Evolutionary conservation across 2,113 vertebrate genomes (phyloP), one percentile per base, ranked within the genome.

Genomic region (Anolis carolinensis): DNA sequence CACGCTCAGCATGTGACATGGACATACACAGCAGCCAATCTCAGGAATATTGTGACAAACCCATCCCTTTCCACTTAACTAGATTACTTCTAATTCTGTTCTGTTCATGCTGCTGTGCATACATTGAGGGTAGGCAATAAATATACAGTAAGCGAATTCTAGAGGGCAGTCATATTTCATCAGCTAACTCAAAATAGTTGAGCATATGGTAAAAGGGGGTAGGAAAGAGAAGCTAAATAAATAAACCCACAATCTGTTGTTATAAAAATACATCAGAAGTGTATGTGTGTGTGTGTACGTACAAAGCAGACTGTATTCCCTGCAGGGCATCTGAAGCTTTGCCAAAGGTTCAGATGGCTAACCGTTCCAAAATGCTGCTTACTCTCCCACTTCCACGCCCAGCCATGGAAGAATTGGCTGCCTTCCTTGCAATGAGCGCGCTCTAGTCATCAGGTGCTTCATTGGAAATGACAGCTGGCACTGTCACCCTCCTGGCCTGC

Each of bases 171-270:
- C 84, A 74, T 87, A 88, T 88, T 88, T 89, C 88, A 86, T 83
- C 83, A 0, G 20, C 83, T 87, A 77, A 75, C 89, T 79, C 84
- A 92, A 93, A 95, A 94, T 93, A 95, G 90, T 78, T 82, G 86
- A 91, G 81, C 92, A 95, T 93, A 95, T 95, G 39, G 92, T 86
- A 89, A 81, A 68, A 79, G 92, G n/a, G 82, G 59, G 14, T 10
- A 34, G 55, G 59, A 87, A 87, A 89, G 78, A 90, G 90, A 81
- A 93, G 87, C 85, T 87, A 93, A 94, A 94, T 89, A 94, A 94
- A 94, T 92, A 93, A 92, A 92, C 77, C 91, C 90, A 90, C 94
- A 94, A 90, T 95, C 92, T 95, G 94, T 88, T 94, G 89, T 83
- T 87, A 87, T 52, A 91, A 84, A 95, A 93, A 84, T 84, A 84